Evolutionary conservation across 2,113 vertebrate species (phyloP), one percentile per base, ranked within the genome.

Genomic region (Gopherus flavomarginatus): DNA sequence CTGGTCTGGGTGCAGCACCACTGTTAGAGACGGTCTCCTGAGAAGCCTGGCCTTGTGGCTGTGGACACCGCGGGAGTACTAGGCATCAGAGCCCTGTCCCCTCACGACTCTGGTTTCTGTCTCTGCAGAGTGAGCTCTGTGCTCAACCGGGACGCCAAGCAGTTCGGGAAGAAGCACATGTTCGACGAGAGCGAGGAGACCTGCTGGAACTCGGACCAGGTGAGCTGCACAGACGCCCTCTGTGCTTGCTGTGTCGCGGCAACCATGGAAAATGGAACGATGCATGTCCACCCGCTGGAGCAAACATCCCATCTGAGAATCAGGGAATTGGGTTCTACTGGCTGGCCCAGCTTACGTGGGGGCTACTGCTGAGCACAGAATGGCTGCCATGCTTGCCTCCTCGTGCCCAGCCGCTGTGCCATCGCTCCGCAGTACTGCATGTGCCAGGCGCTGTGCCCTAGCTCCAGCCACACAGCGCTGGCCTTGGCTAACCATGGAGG

Each of bases 131-230:
- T 99, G 88, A 99, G 99, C 82, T 99, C 99, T 0, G 99, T 99
- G 81, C 97, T 99, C 1, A 98, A 99, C 93, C 98, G 99, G 85
- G 98, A 99, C 5, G 98, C 97, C 62, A 99, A 99, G 96, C 99
- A 99, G 85, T 99, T 98, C 49, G 99, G 99, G 6, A 99, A 99
- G 98, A 99, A 99, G 96, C 98, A 98, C 92, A 98, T 99, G 97
- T 99, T 99, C 38, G 99, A 99, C 54, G 80, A 81, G 31, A 98
- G 98, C 3, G 99, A 99, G 69, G 99, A 99, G 84, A 99, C 99
- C 0, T 99, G 99, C 87, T 99, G 99, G 99, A 99, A 99, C 95
- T 99, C 99, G 0, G 99, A 99, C 96, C 99, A 99, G 99, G 99
- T 98, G 35, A 54, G 78, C 13, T 13, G 35, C 8, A 22, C 19